A percentile compares a stretch with the other conserved stretches of the same genome.
These are phyloP conservation scores for Lepas anatifera DNA, from an alignment of 2,888 invertebrate genomes.

Conservation along the genomic window DNA sequence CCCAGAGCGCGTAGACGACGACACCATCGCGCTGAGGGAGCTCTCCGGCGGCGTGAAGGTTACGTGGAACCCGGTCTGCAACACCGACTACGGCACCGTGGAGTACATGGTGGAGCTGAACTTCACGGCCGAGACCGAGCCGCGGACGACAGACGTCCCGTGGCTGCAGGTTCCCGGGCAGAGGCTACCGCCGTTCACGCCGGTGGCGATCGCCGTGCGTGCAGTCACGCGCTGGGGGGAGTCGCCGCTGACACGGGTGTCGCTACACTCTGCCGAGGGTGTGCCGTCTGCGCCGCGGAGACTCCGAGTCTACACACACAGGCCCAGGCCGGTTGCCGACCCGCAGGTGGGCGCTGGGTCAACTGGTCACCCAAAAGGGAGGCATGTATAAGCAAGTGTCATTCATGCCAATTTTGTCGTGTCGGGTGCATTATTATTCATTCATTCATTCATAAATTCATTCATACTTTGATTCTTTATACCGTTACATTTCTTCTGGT, in stretches of 20 bases:
- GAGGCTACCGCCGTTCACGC: constrained; percentile 52
- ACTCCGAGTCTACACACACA: constrained; percentile 51
- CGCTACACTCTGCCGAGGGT: constrained; percentile 64
- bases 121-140: not conserved
- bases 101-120: not conserved
- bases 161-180: too few relatives aligned
- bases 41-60: not conserved
- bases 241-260: constrained; percentile 45
- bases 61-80: not conserved
- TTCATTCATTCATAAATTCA: too few relatives aligned
- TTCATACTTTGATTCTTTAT: too few relatives aligned
- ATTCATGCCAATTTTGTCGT: too few relatives aligned
- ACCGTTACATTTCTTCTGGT: too few relatives aligned
- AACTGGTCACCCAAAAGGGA: too few relatives aligned
- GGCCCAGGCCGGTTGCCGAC: constrained; percentile 16
- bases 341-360: not conserved
- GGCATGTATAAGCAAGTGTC: too few relatives aligned
- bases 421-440: too few relatives aligned
- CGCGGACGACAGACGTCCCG: not conserved
- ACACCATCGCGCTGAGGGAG: not conserved
- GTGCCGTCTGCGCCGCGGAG: constrained; percentile 61
- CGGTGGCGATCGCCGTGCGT: constrained; percentile 57
- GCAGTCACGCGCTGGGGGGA: constrained; percentile 77
- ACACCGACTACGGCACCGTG: not conserved
- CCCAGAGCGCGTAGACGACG: not conserved